These are phyloP conservation scores for Battus philenor DNA, from an alignment of 1,140 invertebrate species.

Conservation along the genomic window DNA sequence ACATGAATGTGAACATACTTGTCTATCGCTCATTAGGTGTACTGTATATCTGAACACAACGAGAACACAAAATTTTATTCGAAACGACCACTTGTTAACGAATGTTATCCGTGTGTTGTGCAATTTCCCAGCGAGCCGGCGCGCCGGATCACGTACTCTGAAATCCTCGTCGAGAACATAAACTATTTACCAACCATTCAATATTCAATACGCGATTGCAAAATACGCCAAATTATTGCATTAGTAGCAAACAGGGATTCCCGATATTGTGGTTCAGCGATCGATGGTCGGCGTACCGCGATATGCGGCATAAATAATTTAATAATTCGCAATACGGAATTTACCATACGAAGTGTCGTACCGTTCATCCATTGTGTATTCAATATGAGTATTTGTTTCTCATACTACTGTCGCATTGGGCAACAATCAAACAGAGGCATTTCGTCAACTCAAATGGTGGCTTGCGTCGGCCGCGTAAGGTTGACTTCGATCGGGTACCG, in stretches of 20 bases:
- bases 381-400: constrained; percentile 75
- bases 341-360: constrained; percentile 69
- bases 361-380: constrained; percentile 71
- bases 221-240: constrained; percentile 76
- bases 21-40: too few relatives aligned
- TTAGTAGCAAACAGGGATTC: constrained; percentile 73
- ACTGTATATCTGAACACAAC: constrained; percentile 56
- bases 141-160: constrained; percentile 67
- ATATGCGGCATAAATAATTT: constrained; percentile 75
- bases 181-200: constrained; percentile 73
- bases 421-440: constrained; percentile 50
- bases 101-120: constrained; percentile 57
- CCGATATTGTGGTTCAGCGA: constrained; percentile 73
- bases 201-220: constrained; percentile 74
- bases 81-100: constrained; percentile 60
- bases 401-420: constrained; percentile 71
- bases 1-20: too few relatives aligned
- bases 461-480: constrained; percentile 46
- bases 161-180: constrained; percentile 72
- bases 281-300: constrained; percentile 56
- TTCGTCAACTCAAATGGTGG: constrained; percentile 47
- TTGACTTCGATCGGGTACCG: constrained; percentile 31
- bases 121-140: constrained; percentile 62
- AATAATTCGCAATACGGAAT: constrained; percentile 76
- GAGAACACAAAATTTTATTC: constrained; percentile 62